Base-by-base conservation (phyloP, 2,797 vertebrate species). In the Peromyscus attwateri region DNA sequence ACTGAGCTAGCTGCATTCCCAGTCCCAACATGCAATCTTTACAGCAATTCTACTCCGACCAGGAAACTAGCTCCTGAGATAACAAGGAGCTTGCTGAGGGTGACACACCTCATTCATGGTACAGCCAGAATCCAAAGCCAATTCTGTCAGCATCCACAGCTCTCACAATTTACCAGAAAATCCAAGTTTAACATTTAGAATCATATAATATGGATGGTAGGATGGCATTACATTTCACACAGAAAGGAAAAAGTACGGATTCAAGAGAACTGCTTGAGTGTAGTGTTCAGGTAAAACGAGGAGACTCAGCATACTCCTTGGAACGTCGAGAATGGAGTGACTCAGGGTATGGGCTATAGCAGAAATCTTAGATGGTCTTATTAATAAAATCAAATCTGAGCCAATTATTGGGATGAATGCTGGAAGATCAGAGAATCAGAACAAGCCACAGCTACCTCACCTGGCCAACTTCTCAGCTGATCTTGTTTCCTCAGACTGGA, bases 121-220 rank as follows among this genome's bases (percentile, higher is more conserved):
- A 11, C 12, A 96, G 31, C 1, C 40, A 88, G 91, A 71, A 81
- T 85, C 84, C 68, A 93, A 60, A 83, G 11, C 17, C 10, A 52
- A 52, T 82, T 96, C 80, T 90, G 14, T 37, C 43, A 57, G 16
- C 11, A 77, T 60, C 37, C 3, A 66, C 40, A 79, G 17, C 1
- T 43, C 21, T 84, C 87, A 85, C 60, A 17, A 0, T 68, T 89
- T 82, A 62, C 40, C 55, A 66, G 0, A 66, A 25, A 94, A 83
- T n/a, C 27, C 91, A 27, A 29, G 91, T 73, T 76, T 85, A 84
- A 71, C 29, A 87, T 29, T 29, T 80, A 68, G 81, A 93, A 81
- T 95, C 92, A 89, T 29, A 43, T 66, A 95, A 60, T 89, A 17
- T 68, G 37, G 62, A 16, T 55, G 43, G 46, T 3, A 91, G 43